Evolutionary conservation across 2,888 invertebrate genomes (phyloP).

Genomic region (Poecilobothrus nobilitatus): DNA sequence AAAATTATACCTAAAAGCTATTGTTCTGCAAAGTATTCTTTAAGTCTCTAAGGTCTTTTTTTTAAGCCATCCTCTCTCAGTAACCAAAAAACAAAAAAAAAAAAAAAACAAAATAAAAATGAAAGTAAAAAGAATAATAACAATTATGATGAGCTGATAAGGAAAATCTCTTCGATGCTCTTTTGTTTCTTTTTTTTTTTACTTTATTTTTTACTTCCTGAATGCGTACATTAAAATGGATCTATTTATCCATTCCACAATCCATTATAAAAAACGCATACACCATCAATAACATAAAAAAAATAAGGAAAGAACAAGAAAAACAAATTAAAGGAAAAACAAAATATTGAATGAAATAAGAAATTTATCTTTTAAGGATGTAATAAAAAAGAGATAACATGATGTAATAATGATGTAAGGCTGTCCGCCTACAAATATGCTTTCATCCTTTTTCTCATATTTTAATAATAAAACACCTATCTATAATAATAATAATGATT

Average conservation of each 20-base stretch:
- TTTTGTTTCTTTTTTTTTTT: neutral
- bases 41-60: neutral
- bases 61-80: neutral
- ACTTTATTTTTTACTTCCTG: neutral
- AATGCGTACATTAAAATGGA: neutral
- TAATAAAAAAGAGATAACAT: slow-evolving; percentile 1
- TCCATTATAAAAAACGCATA: neutral
- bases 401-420: slow-evolving; percentile 6
- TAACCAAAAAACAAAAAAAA: too few species aligned
- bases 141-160: too few species aligned
- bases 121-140: too few species aligned
- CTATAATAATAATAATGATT: neutral
- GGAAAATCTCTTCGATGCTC: too few species aligned
- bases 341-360: neutral
- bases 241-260: too few species aligned
- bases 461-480: slow-evolving; percentile 6
- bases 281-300: neutral
- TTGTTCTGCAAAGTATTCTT: neutral
- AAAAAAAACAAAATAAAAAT: too few species aligned
- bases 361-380: slow-evolving; percentile 1
- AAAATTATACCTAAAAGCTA: neutral
- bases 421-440: slow-evolving; percentile 4
- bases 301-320: neutral
- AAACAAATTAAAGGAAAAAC: neutral
- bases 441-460: slow-evolving; percentile 4